Base-by-base conservation (phyloP, 2,113 vertebrate genomes). In the Ranitomeya imitator region DNA sequence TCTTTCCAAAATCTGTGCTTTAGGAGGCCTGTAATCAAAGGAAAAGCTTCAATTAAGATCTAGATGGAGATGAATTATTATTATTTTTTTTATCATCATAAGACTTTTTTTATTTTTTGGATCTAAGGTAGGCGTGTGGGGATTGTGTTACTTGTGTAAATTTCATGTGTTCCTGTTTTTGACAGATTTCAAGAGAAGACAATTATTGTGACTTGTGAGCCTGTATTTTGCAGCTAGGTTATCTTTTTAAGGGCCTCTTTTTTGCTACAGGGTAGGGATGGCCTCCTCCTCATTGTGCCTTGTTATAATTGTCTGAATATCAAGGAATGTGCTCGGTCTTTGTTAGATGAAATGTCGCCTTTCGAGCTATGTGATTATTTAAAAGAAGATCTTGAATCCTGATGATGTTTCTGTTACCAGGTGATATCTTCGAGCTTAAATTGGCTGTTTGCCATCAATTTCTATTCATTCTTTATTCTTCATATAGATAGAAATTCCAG, bases 271-370 rank as follows among this genome's bases (percentile, higher is more conserved):
- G 61, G 37, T 14, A 52, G 61, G 61, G 81, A 52, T 54, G 21
- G 45, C 19, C 37, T 54, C 61, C 18, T 54, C 45, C 16, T 52
- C 54, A 31, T 23, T 54, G 7, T 61, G 7, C 79, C 37, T 74
- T 7, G 19, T 37, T 18, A 23, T 67, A 54, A 83, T 54, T 8
- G 80, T 83, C 12, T 51, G 21, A 54, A 69, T 67, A 69, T 61
- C 81, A 14, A 26, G 81, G 81, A 83, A 83, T 83, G 81, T 13
- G 26, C 2, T 51, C 16, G 52, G 54, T 83, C 60, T 51, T 45
- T 83, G 61, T 37, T 9, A 26, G 19, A 2, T 51, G 61, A 65
- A 12, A 14, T 83, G 3, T 83, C 21, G 2, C 19, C 12, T 69
- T 37, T 83, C 7, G 21, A 65, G 31, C 59, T 63, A 60, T 60